A percentile compares a stretch with the other conserved stretches of the same genome.
Conservation (phyloP, 2,113 vertebrate species). For the Phylloscopus trochilus region DNA sequence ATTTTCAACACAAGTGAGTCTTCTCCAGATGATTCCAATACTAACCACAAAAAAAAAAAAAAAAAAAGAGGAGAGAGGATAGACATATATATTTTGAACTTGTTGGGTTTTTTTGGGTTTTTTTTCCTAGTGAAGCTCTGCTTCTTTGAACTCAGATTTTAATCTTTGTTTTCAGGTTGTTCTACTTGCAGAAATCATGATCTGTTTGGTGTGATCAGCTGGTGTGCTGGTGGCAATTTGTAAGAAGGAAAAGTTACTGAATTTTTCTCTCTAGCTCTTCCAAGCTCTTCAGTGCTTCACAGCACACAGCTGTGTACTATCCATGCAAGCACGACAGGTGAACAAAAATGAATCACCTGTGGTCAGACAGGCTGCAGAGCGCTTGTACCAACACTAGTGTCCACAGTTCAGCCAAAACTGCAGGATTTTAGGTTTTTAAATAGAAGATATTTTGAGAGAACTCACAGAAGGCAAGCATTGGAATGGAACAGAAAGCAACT, state of each 20-base stretch:
- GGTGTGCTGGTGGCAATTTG: background rate
- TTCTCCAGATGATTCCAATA: background rate
- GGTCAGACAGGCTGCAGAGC: background rate
- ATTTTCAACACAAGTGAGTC: background rate
- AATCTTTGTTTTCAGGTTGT: background rate
- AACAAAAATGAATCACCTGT: background rate
- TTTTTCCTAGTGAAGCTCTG: background rate
- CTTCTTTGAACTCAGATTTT: background rate
- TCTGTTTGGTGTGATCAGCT: background rate
- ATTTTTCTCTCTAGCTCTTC: background rate
- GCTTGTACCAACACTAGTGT: background rate
- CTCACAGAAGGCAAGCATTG: background rate
- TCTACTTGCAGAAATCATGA: background rate
- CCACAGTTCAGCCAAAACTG: background rate
- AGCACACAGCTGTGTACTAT: background rate
- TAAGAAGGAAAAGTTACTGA: background rate
- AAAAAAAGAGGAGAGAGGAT: background rate
- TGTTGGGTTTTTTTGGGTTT: fast-evolving
- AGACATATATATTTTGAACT: background rate
- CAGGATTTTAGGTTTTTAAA: background rate
- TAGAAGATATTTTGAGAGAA: background rate
- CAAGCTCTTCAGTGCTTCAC: background rate
- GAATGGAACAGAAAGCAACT: background rate
- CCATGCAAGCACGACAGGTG: background rate
- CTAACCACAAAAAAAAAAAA: background rate